phyloP scores from a whole-genome alignment of 2,888 invertebrate species.

The Adelphocoris suturalis region DNA sequence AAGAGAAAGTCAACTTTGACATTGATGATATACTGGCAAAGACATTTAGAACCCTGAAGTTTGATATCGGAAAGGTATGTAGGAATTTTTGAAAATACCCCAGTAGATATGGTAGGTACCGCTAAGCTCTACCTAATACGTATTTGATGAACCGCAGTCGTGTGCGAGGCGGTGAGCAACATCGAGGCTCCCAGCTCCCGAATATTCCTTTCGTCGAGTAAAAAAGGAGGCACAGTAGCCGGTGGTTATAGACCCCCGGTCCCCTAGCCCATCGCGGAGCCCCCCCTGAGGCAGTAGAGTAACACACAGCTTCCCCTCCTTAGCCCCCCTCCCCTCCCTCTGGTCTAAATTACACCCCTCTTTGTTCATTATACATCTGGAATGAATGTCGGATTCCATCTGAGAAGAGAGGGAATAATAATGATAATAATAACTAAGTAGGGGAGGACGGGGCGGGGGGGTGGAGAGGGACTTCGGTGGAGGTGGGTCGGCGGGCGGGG shows the following conservation, averaged over 20 bases:
- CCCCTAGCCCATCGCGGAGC: conserved; percentile 20
- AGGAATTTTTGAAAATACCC: background rate
- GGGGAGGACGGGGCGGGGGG: conserved; percentile 41
- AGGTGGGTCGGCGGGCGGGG: background rate
- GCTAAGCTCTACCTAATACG: background rate
- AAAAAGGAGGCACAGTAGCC: conserved; percentile 70
- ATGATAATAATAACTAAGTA: conserved; percentile 71
- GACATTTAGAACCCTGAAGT: background rate
- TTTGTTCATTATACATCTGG: conserved; percentile 73
- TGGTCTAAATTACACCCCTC: conserved; percentile 70
- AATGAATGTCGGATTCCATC: conserved; percentile 72
- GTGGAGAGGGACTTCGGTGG: conserved; percentile 9
- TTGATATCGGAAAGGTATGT: background rate
- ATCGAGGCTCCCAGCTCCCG: conserved; percentile 58
- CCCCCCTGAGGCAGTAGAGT: conserved; percentile 58
- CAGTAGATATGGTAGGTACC: background rate
- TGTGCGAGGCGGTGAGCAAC: conserved; percentile 49
- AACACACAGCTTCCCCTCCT: conserved; percentile 61
- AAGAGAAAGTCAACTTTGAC: background rate
- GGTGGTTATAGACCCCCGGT: conserved; percentile 61
- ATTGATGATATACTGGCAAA: background rate
- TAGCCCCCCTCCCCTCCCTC: conserved; percentile 25
- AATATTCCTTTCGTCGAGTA: conserved; percentile 70
- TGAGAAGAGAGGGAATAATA: conserved; percentile 60
- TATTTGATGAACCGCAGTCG: conserved; percentile 50